Base-by-base conservation (phyloP, 2,888 invertebrate species). In the Nephrotoma appendiculata region DNA sequence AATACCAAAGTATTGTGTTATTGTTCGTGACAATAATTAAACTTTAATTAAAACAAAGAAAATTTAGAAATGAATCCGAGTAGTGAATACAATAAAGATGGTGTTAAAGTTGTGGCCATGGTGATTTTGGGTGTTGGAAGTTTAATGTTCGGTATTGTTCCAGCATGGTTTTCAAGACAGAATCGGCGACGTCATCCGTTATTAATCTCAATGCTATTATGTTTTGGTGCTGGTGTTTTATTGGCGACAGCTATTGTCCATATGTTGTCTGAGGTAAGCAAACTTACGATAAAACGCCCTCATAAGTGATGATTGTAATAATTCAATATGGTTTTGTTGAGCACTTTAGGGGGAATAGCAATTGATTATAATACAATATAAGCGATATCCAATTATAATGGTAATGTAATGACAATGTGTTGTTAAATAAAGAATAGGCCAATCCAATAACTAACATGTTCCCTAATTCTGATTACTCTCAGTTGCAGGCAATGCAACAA, bases 191-290 rank as follows among this genome's bases (percentile, higher is more conserved):
- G 93, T 41, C 93, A 93, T 89, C 95, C 95, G 0, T 90, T 96
- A 2, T 89, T 94, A 1, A 92, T 96, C 0, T 96, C 96, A 0
- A 92, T 94, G 15, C 91, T 96, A 6, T 92, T 97, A 1, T 96
- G 96, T 89, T 96, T 96, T 89, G 97, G 97, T 3, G 96, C 95
- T 6, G 97, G 97, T 0, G 95, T 97, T 41, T 92, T 97, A 5
- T 91, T 97, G 5, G 94, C 96, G 0, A 97, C 97, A 0, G 94
- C 96, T 0, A 88, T 96, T 45, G 93, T 96, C 19, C 97, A 97
- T 91, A 96, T 97, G 92, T 91, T 97, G 5, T 96, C 96, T n/a
- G 96, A 97, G 92, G 94, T 95, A 41, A 89, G 89, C 83, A 3
- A 41, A 4, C 4, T 12, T 45, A 31, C 31, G 6, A n/a, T 52